phyloP scores from a whole-genome alignment of 2,797 vertebrate species.

The Pipistrellus kuhlii region DNA sequence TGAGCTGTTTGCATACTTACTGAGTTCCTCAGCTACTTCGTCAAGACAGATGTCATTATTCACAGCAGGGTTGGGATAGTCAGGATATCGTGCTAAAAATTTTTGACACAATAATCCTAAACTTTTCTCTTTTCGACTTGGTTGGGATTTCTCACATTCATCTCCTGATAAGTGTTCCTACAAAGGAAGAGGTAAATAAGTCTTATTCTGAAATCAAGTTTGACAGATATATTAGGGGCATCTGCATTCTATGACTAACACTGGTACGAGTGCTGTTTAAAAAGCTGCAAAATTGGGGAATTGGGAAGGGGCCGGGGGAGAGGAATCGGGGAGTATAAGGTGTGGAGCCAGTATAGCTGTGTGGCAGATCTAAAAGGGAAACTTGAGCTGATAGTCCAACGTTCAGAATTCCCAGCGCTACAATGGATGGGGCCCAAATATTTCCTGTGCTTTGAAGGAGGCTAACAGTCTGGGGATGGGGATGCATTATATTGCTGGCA shows the following conservation, averaged over 20 bases:
- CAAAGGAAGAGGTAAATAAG: neutral
- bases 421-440: neutral
- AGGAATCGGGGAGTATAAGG: neutral
- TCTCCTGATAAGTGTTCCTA: constrained; percentile 93
- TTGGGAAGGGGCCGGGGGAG: neutral
- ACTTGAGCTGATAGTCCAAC: neutral
- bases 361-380: neutral
- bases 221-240: constrained; percentile 35
- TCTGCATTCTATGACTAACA: neutral
- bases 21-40: constrained; percentile 95
- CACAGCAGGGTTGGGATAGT: constrained; percentile 91
- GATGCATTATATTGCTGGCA: neutral
- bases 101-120: constrained; percentile 96
- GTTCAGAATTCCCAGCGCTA: neutral
- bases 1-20: constrained; percentile 87
- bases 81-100: constrained; percentile 95
- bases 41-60: constrained; percentile 96
- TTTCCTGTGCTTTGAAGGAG: neutral
- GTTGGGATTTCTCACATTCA: constrained; percentile 93
- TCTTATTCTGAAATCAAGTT: neutral
- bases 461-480: neutral
- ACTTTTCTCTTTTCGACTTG: constrained; percentile 97
- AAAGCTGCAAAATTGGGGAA: neutral
- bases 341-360: neutral
- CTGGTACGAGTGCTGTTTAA: neutral